phyloP scores from a whole-genome alignment of 2,113 vertebrate species.

The Phyllostomus hastatus region DNA sequence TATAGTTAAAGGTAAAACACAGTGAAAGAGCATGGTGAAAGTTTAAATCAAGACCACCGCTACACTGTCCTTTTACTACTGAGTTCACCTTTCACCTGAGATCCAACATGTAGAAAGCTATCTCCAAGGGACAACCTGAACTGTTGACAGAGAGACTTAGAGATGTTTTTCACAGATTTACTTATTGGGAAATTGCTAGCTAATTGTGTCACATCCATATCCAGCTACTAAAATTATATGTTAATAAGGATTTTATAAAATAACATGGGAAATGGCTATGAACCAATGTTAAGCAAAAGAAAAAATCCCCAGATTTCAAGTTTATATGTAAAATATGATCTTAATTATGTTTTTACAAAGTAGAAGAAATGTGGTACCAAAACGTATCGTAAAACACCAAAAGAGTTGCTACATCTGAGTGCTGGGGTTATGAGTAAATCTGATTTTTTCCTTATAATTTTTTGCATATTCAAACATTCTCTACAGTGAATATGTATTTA shows the following conservation, averaged over 20 bases:
- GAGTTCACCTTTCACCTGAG: background rate
- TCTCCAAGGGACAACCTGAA: background rate
- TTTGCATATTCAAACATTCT: background rate
- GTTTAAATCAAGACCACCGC: background rate
- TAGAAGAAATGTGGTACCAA: constrained; percentile 20
- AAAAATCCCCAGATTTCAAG: background rate
- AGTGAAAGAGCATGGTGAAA: background rate
- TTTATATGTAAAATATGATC: constrained; percentile 27
- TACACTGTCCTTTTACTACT: background rate
- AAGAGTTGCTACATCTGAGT: background rate
- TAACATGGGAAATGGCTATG: constrained; percentile 17
- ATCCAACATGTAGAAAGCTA: background rate
- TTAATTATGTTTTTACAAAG: constrained; percentile 46
- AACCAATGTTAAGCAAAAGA: background rate
- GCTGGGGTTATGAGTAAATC: background rate
- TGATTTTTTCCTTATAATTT: background rate
- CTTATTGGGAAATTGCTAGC: constrained; percentile 1
- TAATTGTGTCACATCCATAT: background rate
- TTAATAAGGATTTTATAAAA: background rate
- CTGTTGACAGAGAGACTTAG: background rate
- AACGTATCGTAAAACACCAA: background rate
- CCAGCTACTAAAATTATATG: background rate
- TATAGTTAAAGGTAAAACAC: background rate
- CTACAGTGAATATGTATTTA: background rate
- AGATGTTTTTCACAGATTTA: constrained; percentile 31